Percentiles rank a stretch among this genome's conserved stretches.
Conservation (phyloP, 2,888 invertebrate species). For the Nymphalis urticae region DNA sequence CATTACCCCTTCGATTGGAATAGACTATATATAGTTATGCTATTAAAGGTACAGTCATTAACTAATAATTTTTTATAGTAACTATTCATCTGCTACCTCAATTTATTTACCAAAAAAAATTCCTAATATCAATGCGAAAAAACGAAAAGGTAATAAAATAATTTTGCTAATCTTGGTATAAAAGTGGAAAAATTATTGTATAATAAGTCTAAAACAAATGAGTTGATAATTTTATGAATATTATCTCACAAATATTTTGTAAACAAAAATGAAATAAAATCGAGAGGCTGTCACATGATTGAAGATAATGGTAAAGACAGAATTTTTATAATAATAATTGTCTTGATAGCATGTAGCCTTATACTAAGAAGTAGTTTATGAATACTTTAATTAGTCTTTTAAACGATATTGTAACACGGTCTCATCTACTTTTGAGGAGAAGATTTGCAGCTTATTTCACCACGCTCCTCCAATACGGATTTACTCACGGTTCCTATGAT, state of each 20-base stretch:
- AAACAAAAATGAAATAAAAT: constrained; percentile 2
- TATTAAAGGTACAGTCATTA: too few species aligned
- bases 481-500: background rate
- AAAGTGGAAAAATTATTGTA: background rate
- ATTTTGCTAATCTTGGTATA: background rate
- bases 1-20: too few species aligned
- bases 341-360: background rate
- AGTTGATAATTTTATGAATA: background rate
- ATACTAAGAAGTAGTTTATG: too few species aligned
- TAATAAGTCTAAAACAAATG: background rate
- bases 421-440: too few species aligned
- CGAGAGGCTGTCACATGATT: constrained; percentile 3
- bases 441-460: too few species aligned
- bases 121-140: too few species aligned
- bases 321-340: constrained; percentile 1
- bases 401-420: background rate
- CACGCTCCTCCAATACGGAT: too few species aligned
- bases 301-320: background rate
- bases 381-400: background rate
- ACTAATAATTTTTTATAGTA: too few species aligned
- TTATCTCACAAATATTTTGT: background rate
- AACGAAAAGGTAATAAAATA: too few species aligned
- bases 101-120: too few species aligned
- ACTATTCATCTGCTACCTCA: too few species aligned
- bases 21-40: too few species aligned